Percentiles rank a stretch among this genome's conserved stretches.
Evolutionary conservation across 23 tunicate species (phyloP).

Genomic region (Corella eumyota): DNA sequence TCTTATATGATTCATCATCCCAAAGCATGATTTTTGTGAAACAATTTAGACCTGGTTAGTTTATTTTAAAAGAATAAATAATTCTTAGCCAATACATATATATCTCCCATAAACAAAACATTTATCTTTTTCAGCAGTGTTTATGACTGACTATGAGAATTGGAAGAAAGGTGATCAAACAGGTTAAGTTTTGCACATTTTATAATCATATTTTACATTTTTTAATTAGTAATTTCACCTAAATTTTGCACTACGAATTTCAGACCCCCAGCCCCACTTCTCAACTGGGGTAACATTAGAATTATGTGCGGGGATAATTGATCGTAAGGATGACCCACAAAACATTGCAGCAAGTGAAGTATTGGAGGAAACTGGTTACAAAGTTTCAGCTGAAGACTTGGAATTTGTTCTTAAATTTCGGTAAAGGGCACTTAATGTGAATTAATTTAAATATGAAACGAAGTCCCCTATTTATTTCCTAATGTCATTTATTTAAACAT

Average conservation of each 20-base stretch:
- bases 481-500: neutral
- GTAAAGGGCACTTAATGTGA: conserved; percentile 9
- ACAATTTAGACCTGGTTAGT: conserved; percentile 85
- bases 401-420: conserved; percentile 28
- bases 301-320: conserved; percentile 74
- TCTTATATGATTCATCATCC: conserved; percentile 33
- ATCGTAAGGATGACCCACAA: conserved; percentile 21
- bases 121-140: no score
- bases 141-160: no score
- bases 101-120: no score
- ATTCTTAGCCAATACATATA: no score
- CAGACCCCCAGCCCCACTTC: no score
- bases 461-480: no score
- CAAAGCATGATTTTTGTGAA: conserved; percentile 54
- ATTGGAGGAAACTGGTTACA: conserved; percentile 75
- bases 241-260: no score
- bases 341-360: conserved; percentile 77
- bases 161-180: no score
- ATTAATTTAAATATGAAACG: neutral
- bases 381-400: conserved; percentile 27
- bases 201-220: no score
- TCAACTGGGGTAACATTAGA: conserved; percentile 65
- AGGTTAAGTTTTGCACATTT: no score
- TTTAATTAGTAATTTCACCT: no score
- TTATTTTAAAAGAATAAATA: no score